phyloP scores from a whole-genome alignment of 2,797 vertebrate genomes.

The Dendrocincla fuliginosa region DNA sequence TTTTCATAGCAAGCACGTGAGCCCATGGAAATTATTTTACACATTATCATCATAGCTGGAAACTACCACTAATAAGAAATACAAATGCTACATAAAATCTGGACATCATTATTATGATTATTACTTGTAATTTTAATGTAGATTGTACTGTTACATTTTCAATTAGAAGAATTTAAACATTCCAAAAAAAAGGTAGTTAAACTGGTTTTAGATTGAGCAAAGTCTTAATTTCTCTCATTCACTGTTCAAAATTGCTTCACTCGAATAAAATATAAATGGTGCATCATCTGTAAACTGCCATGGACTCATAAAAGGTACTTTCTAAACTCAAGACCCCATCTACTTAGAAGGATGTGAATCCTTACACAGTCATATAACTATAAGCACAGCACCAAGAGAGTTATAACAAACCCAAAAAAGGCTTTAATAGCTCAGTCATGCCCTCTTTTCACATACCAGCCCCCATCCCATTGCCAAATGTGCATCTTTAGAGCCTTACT shows the following conservation, averaged over 20 bases:
- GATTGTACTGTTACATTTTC: neutral
- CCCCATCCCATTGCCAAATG: neutral
- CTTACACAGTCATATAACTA: neutral
- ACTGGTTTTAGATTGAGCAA: neutral
- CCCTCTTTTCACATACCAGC: neutral
- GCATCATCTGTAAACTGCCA: neutral
- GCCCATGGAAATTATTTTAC: constrained; percentile 21
- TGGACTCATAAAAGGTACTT: neutral
- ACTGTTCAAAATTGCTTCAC: neutral
- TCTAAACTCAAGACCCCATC: neutral
- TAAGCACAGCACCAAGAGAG: neutral
- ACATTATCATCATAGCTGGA: constrained; percentile 24
- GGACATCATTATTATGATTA: neutral
- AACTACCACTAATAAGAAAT: constrained; percentile 51
- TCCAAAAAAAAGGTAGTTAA: neutral
- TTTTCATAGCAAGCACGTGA: constrained; percentile 54
- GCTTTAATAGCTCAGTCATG: neutral
- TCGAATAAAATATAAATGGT: neutral
- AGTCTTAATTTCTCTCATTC: neutral
- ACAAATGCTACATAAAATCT: constrained; percentile 14
- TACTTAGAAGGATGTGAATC: neutral
- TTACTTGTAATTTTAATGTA: neutral
- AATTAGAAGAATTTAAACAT: neutral
- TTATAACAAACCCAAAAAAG: neutral
- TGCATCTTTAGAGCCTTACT: neutral